Evolutionary conservation across 2,797 vertebrate genomes (phyloP).

Genomic region (Leptatherina wallacei): DNA sequence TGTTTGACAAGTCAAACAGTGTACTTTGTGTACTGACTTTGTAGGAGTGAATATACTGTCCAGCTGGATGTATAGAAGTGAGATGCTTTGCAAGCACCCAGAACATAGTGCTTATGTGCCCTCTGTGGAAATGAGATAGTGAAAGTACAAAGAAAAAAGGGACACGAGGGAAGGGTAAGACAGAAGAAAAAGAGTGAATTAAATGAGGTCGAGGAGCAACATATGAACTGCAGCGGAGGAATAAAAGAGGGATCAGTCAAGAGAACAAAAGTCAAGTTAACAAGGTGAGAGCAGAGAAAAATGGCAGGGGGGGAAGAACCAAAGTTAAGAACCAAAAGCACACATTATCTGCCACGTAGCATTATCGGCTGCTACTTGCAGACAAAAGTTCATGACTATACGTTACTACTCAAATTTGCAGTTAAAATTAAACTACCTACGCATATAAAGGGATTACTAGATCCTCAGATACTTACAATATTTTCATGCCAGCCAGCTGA

Average conservation of each 20-base stretch:
- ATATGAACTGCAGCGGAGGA: slow-evolving; percentile 57
- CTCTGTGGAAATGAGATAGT: slow-evolving; percentile 75
- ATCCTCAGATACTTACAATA: background rate
- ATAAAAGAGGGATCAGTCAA: slow-evolving; percentile 66
- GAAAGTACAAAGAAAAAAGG: slow-evolving; percentile 44
- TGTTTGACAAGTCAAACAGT: slow-evolving; percentile 86
- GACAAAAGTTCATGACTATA: slow-evolving; percentile 8
- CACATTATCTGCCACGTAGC: slow-evolving; percentile 41
- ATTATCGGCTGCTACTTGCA: slow-evolving; percentile 22
- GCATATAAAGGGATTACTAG: background rate
- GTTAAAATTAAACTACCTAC: background rate
- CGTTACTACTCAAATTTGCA: slow-evolving; percentile 5
- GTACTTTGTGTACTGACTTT: slow-evolving; percentile 83
- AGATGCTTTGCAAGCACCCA: slow-evolving; percentile 77
- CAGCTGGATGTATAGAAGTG: slow-evolving; percentile 80
- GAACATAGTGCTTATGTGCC: slow-evolving; percentile 83
- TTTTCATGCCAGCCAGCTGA: no score
- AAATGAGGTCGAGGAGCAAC: slow-evolving; percentile 67
- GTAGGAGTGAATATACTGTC: slow-evolving; percentile 83
- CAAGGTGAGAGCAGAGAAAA: slow-evolving; percentile 57
- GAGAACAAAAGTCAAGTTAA: slow-evolving; percentile 67
- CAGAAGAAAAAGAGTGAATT: slow-evolving; percentile 57
- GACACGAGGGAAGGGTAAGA: slow-evolving; percentile 49
- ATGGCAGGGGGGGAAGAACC: slow-evolving; percentile 52
- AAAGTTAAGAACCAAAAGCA: slow-evolving; percentile 71